Conservation (phyloP, 2,888 invertebrate genomes). For the Mystacides longicornis region DNA sequence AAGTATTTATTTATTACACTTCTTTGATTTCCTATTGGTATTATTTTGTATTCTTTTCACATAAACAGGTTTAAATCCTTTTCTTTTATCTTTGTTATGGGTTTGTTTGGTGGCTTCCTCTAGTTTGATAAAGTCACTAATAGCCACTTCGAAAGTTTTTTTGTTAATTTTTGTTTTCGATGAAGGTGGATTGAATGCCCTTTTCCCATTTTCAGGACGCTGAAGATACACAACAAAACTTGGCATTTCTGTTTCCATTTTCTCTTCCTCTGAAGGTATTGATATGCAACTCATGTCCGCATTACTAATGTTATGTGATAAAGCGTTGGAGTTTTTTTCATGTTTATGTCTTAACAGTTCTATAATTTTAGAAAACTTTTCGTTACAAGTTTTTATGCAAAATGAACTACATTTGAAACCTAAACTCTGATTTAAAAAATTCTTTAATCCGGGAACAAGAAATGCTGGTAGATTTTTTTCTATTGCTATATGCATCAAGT, state of each 20-base stretch:
- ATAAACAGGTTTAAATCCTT: conserved; percentile 37
- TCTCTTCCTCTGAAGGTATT: not conserved
- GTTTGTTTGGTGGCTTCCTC: not conserved
- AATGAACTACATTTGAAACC: conserved; percentile 42
- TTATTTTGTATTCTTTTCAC: conserved; percentile 41
- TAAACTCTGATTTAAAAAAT: conserved; percentile 32
- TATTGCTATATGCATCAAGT: conserved; percentile 37
- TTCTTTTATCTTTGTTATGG: not conserved
- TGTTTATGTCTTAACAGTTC: not conserved
- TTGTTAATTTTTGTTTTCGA: not conserved
- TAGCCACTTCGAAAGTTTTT: not conserved
- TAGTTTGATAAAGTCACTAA: not conserved
- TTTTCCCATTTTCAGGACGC: not conserved
- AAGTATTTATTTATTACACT: conserved; percentile 3
- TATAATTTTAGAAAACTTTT: conserved; percentile 6
- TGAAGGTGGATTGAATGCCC: not conserved
- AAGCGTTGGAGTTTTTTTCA: not conserved
- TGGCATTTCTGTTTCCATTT: no score
- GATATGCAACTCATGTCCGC: no score
- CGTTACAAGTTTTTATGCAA: conserved; percentile 32
- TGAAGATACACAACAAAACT: conserved; percentile 13
- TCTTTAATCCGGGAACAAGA: conserved; percentile 37
- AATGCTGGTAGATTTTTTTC: conserved; percentile 34
- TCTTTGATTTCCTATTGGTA: conserved; percentile 34
- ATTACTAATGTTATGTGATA: no score